Evolutionary conservation across 2,888 invertebrate species (phyloP), one percentile per base, ranked within the genome.

Genomic region (Coelinius sp.): DNA sequence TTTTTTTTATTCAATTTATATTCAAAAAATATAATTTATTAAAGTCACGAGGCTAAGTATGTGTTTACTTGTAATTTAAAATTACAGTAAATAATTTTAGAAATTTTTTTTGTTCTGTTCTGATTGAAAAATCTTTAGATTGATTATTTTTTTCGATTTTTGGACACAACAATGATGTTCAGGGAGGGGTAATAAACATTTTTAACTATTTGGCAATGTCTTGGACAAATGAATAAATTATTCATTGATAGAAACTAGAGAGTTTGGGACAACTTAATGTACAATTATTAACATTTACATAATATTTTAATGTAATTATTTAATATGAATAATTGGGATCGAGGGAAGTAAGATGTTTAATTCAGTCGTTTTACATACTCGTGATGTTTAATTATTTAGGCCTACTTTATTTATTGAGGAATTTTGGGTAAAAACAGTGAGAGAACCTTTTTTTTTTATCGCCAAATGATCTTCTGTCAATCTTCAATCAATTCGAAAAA

Each of bases 21-120:
- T 52, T 70, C 49, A 52, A 71, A 73, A 73, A 70, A 73, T 73
- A 65, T 59, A 70, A 73, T 73, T 73, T 56, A 52, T 53, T 35
- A 44, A 68, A 64, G 31, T 67, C 46, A 49, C 56, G 62, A 52
- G 59, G 49, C 52, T 31, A 41, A 67, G 53, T 71, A 71, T 67
- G 46, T 31, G n/a, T 35, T 35, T 56, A 66, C 10, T 35, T 63
- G 27, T 38, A 44, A 63, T 41, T 63, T 20, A 38, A 12, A 49
- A 49, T 3, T 20, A 20, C 41, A 41, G 8, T 49, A 49, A 20
- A 49, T 6, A 49, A n/a, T 20, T 20, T 2, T 49, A 17, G 17
- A 27, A 25, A 8, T 27, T 3, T n/a, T 56, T 27, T 14, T 12
- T 12, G 0, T n/a, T 44, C n/a, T n/a, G n/a, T 41, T n/a, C 12